Percentiles rank a stretch among this genome's conserved stretches.
These are phyloP conservation scores for Petrocephalus zakoni DNA, from an alignment of 2,113 vertebrate species.

Conservation along the genomic window DNA sequence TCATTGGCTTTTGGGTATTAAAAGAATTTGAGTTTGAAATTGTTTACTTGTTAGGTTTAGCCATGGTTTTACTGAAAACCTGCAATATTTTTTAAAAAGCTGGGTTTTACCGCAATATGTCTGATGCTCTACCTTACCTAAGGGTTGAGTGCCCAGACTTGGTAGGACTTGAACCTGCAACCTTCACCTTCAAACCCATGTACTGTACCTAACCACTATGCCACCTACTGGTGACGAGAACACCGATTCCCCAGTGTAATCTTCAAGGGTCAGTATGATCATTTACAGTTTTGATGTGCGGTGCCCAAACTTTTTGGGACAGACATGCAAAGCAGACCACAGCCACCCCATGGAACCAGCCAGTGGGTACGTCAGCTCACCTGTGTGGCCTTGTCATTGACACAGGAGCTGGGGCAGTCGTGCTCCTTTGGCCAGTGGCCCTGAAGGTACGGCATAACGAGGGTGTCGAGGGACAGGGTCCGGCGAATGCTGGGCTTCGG, in stretches of 20 bases:
- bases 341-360: not conserved
- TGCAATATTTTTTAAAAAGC: not conserved
- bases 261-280: not conserved
- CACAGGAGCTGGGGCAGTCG: conserved; percentile 52
- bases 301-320: not conserved
- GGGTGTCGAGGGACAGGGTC: conserved; percentile 74
- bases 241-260: not conserved
- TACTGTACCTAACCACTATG: not conserved
- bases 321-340: not conserved
- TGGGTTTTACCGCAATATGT: not conserved
- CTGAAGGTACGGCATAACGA: conserved; percentile 77
- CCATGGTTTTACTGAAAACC: not conserved
- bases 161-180: not conserved
- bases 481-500: conserved; percentile 63
- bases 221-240: not conserved
- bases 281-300: not conserved
- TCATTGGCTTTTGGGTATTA: not conserved
- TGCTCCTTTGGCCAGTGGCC: conserved; percentile 83
- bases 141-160: not conserved
- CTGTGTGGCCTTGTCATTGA: conserved; percentile 84
- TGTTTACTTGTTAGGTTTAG: not conserved
- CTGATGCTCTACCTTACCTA: not conserved
- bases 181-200: not conserved
- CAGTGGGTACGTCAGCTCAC: conserved; percentile 45
- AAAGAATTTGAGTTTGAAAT: not conserved